Evolutionary conservation across 2,797 vertebrate genomes (phyloP).

Genomic region (Carcharodon carcharias): DNA sequence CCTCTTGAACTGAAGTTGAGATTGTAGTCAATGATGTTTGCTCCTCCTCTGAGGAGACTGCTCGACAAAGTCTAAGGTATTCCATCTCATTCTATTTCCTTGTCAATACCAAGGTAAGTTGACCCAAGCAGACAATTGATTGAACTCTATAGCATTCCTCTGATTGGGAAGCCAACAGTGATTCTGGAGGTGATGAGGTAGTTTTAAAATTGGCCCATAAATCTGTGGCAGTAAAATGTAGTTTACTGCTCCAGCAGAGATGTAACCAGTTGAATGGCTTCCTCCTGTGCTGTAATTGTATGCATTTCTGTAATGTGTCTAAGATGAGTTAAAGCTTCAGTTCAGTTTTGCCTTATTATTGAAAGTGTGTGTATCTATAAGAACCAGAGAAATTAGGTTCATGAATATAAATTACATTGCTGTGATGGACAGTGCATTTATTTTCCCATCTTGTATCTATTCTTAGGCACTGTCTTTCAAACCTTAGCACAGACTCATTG

Average conservation of each 20-base stretch:
- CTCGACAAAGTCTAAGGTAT: neutral
- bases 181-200: neutral
- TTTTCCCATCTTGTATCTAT: neutral
- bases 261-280: neutral
- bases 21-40: neutral
- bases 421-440: neutral
- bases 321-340: neutral
- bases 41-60: neutral
- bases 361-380: neutral
- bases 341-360: neutral
- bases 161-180: neutral
- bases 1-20: neutral
- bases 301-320: neutral
- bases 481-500: neutral
- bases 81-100: neutral
- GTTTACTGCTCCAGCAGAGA: neutral
- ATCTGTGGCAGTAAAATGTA: neutral
- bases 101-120: neutral
- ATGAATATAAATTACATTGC: neutral
- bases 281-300: neutral
- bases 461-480: neutral
- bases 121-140: neutral
- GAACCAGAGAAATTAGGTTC: neutral
- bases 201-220: neutral
- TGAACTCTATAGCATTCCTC: neutral